Conservation (phyloP, 2,113 vertebrate species). For the Lophotis ruficrista region DNA sequence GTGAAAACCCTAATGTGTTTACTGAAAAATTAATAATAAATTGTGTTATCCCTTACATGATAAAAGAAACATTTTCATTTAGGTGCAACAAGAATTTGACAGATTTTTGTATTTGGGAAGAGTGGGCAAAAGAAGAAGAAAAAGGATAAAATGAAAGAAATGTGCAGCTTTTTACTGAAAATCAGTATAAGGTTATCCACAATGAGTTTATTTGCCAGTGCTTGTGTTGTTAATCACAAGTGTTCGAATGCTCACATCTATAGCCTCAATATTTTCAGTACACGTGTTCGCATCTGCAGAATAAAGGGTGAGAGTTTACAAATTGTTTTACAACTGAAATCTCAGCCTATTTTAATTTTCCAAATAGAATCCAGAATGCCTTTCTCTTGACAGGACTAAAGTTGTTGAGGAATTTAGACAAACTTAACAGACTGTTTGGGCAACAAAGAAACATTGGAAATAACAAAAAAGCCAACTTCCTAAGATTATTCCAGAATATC, state of each 20-base stretch:
- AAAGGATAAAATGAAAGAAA: neutral
- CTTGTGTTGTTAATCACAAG: neutral
- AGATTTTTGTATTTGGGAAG: neutral
- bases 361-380: neutral
- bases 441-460: neutral
- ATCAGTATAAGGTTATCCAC: neutral
- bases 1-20: neutral
- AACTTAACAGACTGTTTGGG: neutral
- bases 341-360: neutral
- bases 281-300: rapidly evolving
- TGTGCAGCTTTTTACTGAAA: neutral
- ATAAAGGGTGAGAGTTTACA: neutral
- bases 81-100: neutral
- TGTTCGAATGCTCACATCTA: neutral
- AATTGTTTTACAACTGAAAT: neutral
- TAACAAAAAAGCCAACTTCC: neutral
- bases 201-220: neutral
- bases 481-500: neutral
- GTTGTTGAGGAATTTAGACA: neutral
- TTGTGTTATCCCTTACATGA: neutral
- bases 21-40: neutral
- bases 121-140: neutral
- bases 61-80: neutral
- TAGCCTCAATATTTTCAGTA: neutral
- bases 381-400: neutral